Evolutionary conservation across 2,113 vertebrate genomes (phyloP).

Genomic region (Thryonomys swinderianus): DNA sequence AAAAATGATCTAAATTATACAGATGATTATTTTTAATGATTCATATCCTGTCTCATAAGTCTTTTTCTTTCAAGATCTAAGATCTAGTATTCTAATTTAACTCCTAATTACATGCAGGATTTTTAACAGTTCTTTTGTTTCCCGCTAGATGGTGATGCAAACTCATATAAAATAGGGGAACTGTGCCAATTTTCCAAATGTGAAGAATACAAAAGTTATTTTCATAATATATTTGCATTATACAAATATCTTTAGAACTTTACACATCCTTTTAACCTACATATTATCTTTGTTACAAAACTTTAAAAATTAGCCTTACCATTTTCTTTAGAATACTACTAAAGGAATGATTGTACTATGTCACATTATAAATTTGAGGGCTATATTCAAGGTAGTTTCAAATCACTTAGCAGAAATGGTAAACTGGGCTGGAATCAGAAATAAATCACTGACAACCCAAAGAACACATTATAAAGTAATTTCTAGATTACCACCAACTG

Average conservation of each 20-base stretch:
- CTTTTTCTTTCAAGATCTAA: not conserved
- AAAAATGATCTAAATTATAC: slow-evolving; percentile 55
- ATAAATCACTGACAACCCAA: not conserved
- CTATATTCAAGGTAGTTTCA: slow-evolving; percentile 22
- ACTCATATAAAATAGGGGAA: not conserved
- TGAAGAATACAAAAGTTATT: slow-evolving; percentile 49
- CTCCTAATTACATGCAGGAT: slow-evolving; percentile 27
- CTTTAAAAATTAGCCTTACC: slow-evolving; percentile 38
- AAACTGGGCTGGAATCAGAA: slow-evolving; percentile 43
- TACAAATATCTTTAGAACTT: slow-evolving; percentile 21
- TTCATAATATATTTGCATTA: slow-evolving; percentile 13
- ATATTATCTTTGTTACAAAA: slow-evolving; percentile 26
- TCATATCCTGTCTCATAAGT: not conserved
- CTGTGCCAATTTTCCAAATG: not conserved
- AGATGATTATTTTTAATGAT: slow-evolving; percentile 25
- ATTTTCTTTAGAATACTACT: slow-evolving; percentile 40
- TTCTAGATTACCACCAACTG: slow-evolving; percentile 43
- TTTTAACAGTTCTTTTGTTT: slow-evolving; percentile 68
- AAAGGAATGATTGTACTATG: not conserved
- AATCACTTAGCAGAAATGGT: slow-evolving; percentile 40
- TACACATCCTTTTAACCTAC: not conserved
- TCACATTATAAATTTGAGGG: slow-evolving; percentile 33
- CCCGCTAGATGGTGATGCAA: slow-evolving; percentile 84
- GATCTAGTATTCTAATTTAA: slow-evolving; percentile 27
- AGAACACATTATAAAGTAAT: not conserved